Conservation (phyloP, 2,888 invertebrate species). For the Cataglyphis albicans region DNA sequence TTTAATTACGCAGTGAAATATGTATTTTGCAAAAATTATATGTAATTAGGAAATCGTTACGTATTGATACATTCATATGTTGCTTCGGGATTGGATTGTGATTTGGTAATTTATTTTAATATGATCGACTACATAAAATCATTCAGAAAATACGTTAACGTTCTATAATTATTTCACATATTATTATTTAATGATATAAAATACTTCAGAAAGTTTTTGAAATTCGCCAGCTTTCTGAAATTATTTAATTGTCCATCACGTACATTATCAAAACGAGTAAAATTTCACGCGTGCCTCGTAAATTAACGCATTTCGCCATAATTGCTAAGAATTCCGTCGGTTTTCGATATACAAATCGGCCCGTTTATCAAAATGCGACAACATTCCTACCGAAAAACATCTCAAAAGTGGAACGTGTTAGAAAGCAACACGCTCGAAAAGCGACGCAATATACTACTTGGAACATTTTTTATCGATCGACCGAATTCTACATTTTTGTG, state of each 20-base stretch:
- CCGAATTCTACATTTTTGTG: constrained; percentile 61
- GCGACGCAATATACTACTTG: constrained; percentile 55
- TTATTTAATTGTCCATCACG: constrained; percentile 16
- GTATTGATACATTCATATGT: background rate
- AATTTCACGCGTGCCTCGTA: constrained; percentile 8
- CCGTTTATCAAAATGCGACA: constrained; percentile 54
- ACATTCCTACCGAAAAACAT: constrained; percentile 61
- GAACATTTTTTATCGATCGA: constrained; percentile 48
- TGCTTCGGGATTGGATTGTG: background rate
- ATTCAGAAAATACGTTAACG: background rate
- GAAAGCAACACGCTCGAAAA: constrained; percentile 66
- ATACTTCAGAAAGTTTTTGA: background rate
- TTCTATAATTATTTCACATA: background rate
- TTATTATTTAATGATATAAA: background rate
- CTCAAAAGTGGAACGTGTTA: constrained; percentile 70
- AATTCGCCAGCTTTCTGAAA: background rate
- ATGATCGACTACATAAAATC: background rate
- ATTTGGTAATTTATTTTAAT: background rate
- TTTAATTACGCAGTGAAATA: constrained; percentile 17
- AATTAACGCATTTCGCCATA: background rate
- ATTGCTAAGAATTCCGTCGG: background rate
- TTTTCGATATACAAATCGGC: constrained; percentile 30
- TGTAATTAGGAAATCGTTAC: background rate
- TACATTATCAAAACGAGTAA: background rate
- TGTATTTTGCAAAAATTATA: background rate